Evolutionary conservation across 2,797 vertebrate species (phyloP), one percentile per base, ranked within the genome.

Genomic region (Sciurus vulgaris): DNA sequence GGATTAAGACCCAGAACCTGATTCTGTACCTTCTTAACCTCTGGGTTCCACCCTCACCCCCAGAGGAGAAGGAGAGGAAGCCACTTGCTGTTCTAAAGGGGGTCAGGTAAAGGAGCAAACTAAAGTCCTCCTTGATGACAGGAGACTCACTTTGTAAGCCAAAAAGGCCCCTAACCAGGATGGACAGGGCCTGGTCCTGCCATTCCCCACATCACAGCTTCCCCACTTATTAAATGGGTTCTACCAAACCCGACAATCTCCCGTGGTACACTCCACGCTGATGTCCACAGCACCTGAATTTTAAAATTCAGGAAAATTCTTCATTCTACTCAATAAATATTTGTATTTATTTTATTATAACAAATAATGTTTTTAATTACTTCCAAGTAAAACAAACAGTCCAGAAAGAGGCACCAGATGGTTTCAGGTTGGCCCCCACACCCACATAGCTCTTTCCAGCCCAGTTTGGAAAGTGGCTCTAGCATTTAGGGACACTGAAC

Each of bases 291-390:
- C 41, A 79, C 13, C 14, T 56, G 47, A 13, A 88, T 87, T 79
- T 76, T 44, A 90, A 91, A 74, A 54, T 38, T 76, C 61, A 83
- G 3, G 8, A 47, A 56, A 61, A 44, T 72, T 78, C 28, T 69
- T 88, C 54, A 17, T 86, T 74, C 78, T 81, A 65, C 38, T 89
- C 63, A 76, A 12, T 67, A 86, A 93, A 49, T 85, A 82, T 67
- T 93, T 89, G 61, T 78, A 63, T 87, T 73, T 87, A n/a, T 79
- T 95, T 95, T 82, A 83, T 65, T 78, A 38, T 44, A 81, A 91
- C 91, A 89, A 86, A 84, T 51, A 54, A 49, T n/a, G 17, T 69
- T 94, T 65, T 77, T 30, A 35, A 87, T 91, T 35, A 86, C 63
- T 91, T 86, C 76, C 22, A 67, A 73, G 54, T 49, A 81, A 91